Evolutionary conservation across 2,797 vertebrate genomes (phyloP), one percentile per base, ranked within the genome.

Genomic region (Cirrhinus mrigala): DNA sequence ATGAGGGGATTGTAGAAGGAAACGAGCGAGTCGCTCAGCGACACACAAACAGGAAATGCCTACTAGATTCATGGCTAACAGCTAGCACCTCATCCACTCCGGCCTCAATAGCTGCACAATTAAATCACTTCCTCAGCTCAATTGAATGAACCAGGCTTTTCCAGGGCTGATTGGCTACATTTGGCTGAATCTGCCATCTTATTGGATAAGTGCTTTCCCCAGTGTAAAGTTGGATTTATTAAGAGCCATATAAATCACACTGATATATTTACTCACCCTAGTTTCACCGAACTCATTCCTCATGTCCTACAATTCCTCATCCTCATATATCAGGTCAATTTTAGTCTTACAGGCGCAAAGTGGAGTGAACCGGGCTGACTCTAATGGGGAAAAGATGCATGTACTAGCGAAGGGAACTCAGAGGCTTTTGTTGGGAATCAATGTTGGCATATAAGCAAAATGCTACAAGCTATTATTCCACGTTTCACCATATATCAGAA

Each of bases 141-240:
- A 71, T 50, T 82, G 64, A 81, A 88, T 68, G 64, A 84, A 46
- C 52, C 52, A 73, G 64, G 60, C 80, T 81, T 84, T 86, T 84
- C 60, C 81, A 70, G 48, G 60, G 10, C 9, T 78, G 71, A 81
- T 80, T 77, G 84, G 76, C n/a, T 27, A 80, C 64, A 62, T 76
- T 68, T 60, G 60, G 86, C 77, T 40, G 77, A 74, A 75, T 81
- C 82, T 62, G 62, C 82, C 15, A 68, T 64, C 83, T 85, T 78
- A 82, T 56, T 87, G 83, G 52, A 81, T 79, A 79, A 82, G 68
- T 69, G 52, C 66, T 52, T 52, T 50, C 71, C 40, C 16, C 24
- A 24, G 73, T 71, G 79, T 64, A 60, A 77, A 81, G 71, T 75
- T 76, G 66, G 86, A 85, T 85, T 85, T 87, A 87, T 87, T 87